phyloP scores from a whole-genome alignment of 2,888 invertebrate genomes.

The Agonopterix heracliana region DNA sequence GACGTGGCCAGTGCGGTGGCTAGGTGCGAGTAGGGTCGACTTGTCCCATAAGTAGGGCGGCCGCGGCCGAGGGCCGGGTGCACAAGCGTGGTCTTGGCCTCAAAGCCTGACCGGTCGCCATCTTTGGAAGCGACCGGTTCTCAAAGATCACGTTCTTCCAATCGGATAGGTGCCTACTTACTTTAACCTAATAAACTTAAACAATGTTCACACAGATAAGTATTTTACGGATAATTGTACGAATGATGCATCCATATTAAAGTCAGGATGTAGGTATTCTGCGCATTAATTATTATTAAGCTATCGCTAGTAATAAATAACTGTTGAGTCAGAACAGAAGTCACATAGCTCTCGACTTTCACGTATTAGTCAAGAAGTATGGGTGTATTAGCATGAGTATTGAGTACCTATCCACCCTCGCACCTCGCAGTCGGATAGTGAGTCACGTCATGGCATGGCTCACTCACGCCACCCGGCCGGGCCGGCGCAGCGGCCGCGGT shows the following conservation, averaged over 20 bases:
- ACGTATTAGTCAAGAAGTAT: constrained; percentile 47
- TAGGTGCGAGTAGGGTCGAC: background rate
- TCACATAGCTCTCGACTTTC: constrained; percentile 30
- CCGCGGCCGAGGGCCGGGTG: constrained; percentile 16
- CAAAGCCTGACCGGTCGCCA: constrained; percentile 63
- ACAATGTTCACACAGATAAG: too few relatives aligned
- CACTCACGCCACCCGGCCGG: background rate
- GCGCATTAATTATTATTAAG: constrained; percentile 25
- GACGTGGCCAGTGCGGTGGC: background rate
- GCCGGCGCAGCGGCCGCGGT: constrained; percentile 21
- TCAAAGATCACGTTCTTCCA: constrained; percentile 31
- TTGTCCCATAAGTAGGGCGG: constrained; percentile 1
- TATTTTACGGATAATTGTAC: too few relatives aligned
- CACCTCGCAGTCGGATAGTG: constrained; percentile 21
- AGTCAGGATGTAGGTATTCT: constrained; percentile 7
- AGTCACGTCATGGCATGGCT: constrained; percentile 19
- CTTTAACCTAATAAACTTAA: constrained; percentile 5
- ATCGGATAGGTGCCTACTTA: constrained; percentile 25
- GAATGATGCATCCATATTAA: too few relatives aligned
- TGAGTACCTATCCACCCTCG: constrained; percentile 26
- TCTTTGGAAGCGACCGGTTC: constrained; percentile 69
- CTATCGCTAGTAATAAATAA: constrained; percentile 39
- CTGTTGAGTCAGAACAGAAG: constrained; percentile 23
- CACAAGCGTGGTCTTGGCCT: constrained; percentile 54
- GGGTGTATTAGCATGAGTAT: constrained; percentile 38